Conservation (phyloP, 2,797 vertebrate species). For the Lagorchestes hirsutus region DNA sequence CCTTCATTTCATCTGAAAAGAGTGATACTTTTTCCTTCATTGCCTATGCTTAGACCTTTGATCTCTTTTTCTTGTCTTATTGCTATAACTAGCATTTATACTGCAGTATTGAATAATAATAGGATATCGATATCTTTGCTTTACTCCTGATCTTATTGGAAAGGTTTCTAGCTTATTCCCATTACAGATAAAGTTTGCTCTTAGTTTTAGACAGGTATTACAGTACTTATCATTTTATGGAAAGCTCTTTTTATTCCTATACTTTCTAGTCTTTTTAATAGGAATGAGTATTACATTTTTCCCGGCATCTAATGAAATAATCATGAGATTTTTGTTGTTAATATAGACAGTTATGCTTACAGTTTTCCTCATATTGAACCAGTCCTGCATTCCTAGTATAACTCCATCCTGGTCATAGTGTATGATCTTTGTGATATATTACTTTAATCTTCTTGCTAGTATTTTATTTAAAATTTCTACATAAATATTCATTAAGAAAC, state of each 20-base stretch:
- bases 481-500: neutral
- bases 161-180: neutral
- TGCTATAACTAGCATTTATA: neutral
- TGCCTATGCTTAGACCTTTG: neutral
- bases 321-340: neutral
- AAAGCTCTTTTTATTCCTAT: too few species aligned
- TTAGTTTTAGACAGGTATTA: neutral
- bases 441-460: neutral
- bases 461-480: neutral
- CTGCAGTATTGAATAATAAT: neutral
- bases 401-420: neutral
- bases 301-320: neutral
- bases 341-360: neutral
- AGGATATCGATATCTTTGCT: neutral
- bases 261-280: neutral
- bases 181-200: neutral
- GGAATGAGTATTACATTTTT: neutral
- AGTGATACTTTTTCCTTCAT: neutral
- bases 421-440: neutral
- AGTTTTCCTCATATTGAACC: neutral
- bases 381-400: neutral
- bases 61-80: neutral
- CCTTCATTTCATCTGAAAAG: neutral
- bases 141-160: neutral
- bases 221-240: too few species aligned